phyloP scores from a whole-genome alignment of 2,113 vertebrate species.

The Phocoena sinus region DNA sequence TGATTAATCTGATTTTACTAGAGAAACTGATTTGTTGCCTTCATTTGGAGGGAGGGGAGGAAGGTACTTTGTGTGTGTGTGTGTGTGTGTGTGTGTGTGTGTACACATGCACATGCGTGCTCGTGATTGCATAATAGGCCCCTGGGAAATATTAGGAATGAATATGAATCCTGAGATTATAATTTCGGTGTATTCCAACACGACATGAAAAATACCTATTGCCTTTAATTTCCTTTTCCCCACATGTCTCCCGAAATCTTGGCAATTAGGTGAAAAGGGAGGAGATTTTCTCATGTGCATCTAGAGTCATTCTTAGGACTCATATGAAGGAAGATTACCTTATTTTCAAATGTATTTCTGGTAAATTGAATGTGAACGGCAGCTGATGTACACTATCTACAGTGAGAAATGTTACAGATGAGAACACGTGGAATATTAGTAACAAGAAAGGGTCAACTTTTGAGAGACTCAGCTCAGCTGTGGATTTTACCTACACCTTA shows the following conservation, averaged over 20 bases:
- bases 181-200: not conserved
- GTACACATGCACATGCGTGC: accelerated
- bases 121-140: not conserved
- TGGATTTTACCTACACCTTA: not conserved
- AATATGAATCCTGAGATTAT: not conserved
- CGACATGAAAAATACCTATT: not conserved
- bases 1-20: not conserved
- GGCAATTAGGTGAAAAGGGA: not conserved
- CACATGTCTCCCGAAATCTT: not conserved
- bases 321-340: not conserved
- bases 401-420: not conserved
- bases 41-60: not conserved
- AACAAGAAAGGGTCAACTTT: no score
- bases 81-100: not conserved
- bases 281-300: not conserved
- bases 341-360: not conserved
- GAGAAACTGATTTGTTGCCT: not conserved
- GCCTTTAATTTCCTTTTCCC: not conserved
- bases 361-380: not conserved
- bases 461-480: not conserved
- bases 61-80: not conserved
- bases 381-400: no score
- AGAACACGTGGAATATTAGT: no score
- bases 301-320: not conserved
- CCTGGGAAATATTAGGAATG: not conserved